Conservation (phyloP, 1,140 invertebrate genomes). For the Aphelinus certus region DNA sequence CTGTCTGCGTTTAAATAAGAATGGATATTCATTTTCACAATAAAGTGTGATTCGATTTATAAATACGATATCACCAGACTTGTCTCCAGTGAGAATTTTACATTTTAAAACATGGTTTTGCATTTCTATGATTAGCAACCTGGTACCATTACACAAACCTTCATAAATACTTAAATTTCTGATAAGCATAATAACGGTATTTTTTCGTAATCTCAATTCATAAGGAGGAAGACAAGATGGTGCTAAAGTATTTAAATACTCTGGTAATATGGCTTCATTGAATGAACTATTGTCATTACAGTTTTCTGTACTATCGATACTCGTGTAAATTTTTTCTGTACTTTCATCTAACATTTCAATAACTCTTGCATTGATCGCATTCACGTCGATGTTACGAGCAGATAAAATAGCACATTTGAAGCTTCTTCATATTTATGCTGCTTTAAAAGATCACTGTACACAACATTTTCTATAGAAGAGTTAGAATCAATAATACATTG, state of each 20-base stretch:
- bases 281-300: slow-evolving; percentile 10
- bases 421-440: slow-evolving; percentile 3
- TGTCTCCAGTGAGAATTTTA: slow-evolving; percentile 38
- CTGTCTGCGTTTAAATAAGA: slow-evolving; percentile 43
- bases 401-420: slow-evolving; percentile 13
- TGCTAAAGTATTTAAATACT: slow-evolving; percentile 37
- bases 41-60: slow-evolving; percentile 30
- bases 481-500: slow-evolving; percentile 17
- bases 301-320: slow-evolving; percentile 27
- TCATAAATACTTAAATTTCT: slow-evolving; percentile 40
- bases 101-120: slow-evolving; percentile 40
- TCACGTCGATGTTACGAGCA: slow-evolving; percentile 32
- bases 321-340: slow-evolving; percentile 17
- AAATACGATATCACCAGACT: slow-evolving; percentile 9
- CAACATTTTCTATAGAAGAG: background rate
- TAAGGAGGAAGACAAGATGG: slow-evolving; percentile 40
- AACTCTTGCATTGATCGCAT: slow-evolving; percentile 28
- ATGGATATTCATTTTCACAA: slow-evolving; percentile 51
- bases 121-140: slow-evolving; percentile 38
- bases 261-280: slow-evolving; percentile 31
- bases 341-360: slow-evolving; percentile 21
- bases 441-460: background rate
- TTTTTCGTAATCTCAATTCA: slow-evolving; percentile 43
- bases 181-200: slow-evolving; percentile 43
- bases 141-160: slow-evolving; percentile 42